Evolutionary conservation across 1,140 invertebrate species (phyloP), one percentile per base, ranked within the genome.

Genomic region (Leptinotarsa defecta): DNA sequence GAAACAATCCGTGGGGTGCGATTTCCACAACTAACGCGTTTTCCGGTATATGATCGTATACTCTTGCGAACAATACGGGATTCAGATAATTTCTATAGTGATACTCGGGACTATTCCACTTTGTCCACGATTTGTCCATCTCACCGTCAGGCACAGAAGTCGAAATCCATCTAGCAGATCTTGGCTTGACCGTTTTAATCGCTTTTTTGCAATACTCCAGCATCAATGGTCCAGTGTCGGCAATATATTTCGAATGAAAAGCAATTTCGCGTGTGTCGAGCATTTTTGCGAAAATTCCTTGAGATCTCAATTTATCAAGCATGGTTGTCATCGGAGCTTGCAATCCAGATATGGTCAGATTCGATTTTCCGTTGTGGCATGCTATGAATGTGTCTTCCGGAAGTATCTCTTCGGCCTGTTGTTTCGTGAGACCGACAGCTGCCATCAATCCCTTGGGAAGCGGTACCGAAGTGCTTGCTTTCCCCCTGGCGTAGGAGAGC

Each of bases 1-100:
- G 63, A 17, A 65, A 20, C 3, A 98, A 88, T 80, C 92, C 93
- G 84, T 97, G 95, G 1, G 97, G 96, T 22, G 96, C 96, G 74
- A 98, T 91, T 89, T 99, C 97, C 77, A 99, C 91, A 24, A 94
- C 90, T 76, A 98, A 87, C 4, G 96, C 96, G 83, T 96, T 94
- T 76, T 91, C 90, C 8, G 96, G 97, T 3, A 98, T 88, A 82
- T 95, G 91, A 74, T 89, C 83, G 61, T 98, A 80, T 22, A 93
- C 95, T 82, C 96, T 94, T 77, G 93, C 89, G 88, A 94, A 95
- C 0, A 93, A 86, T 15, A 95, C 94, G 3, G 93, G 94, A 52
- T 94, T 95, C 15, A 97, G 88, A 52, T 98, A 88, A 86, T 99
- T 99, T 87, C 98, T 98, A 1, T 97, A 95, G 85, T 97, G 95